phyloP scores from a whole-genome alignment of 30 jellyfish, hydroid and myxozoan genomes.

The Pelagia noctiluca region DNA sequence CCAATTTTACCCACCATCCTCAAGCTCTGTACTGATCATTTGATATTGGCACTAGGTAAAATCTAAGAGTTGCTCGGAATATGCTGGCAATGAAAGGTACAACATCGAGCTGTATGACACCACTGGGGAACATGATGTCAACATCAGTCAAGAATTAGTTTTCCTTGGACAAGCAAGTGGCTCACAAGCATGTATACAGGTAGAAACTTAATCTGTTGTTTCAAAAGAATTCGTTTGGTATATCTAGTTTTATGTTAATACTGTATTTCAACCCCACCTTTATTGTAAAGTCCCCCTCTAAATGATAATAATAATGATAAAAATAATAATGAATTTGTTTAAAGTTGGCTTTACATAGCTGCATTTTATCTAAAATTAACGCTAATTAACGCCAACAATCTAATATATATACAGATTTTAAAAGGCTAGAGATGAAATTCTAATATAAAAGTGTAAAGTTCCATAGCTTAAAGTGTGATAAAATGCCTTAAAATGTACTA shows the following conservation, averaged over 20 bases:
- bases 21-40: too few relatives aligned
- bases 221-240: neutral
- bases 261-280: neutral
- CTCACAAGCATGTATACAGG: constrained; percentile 83
- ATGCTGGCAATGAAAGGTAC: constrained; percentile 52
- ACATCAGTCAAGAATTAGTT: constrained; percentile 89
- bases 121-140: constrained; percentile 65
- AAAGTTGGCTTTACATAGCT: too few relatives aligned
- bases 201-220: neutral
- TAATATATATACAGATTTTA: too few relatives aligned
- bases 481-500: too few relatives aligned
- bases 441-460: too few relatives aligned
- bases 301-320: too few relatives aligned
- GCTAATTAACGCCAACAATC: too few relatives aligned
- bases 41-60: constrained; percentile 51
- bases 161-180: constrained; percentile 78
- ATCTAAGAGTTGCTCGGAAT: constrained; percentile 51
- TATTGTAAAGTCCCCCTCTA: neutral
- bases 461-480: too few relatives aligned
- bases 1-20: too few relatives aligned
- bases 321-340: too few relatives aligned
- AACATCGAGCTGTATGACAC: constrained; percentile 72
- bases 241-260: neutral
- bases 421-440: too few relatives aligned
- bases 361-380: too few relatives aligned